A percentile compares a stretch with the other conserved stretches of the same genome.
phyloP scores from a whole-genome alignment of 2,888 invertebrate species.

The Phortica magna region DNA sequence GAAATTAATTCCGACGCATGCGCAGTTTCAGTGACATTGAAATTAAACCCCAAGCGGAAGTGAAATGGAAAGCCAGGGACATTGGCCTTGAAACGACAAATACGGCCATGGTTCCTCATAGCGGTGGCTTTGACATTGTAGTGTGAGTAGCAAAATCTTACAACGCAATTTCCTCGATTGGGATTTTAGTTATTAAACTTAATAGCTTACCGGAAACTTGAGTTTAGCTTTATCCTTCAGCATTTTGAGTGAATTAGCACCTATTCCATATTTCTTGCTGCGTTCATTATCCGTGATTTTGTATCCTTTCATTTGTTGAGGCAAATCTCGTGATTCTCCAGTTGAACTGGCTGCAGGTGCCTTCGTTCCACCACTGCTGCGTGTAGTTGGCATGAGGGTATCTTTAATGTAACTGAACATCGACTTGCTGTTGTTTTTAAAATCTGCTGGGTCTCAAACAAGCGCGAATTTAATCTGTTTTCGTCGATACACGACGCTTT shows the following conservation, averaged over 20 bases:
- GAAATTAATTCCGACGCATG: conserved; percentile 48
- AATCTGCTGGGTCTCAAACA: no score
- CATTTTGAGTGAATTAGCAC: conserved; percentile 75
- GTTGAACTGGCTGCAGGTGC: no score
- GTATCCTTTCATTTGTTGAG: conserved; percentile 72
- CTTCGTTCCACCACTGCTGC: conserved; percentile 51
- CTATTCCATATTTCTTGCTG: conserved; percentile 75
- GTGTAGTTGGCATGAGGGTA: conserved; percentile 62
- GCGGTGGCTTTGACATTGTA: conserved; percentile 32
- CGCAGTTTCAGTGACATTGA: conserved; percentile 69
- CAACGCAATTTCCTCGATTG: conserved; percentile 50
- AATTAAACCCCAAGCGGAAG: conserved; percentile 53
- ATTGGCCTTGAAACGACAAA: conserved; percentile 61
- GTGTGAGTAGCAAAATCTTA: conserved; percentile 9
- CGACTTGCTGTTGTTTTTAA: no score
- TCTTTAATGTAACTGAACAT: conserved; percentile 65
- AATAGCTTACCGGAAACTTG: conserved; percentile 77
- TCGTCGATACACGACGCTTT: no score
- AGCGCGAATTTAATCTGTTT: no score
- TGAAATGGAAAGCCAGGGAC: conserved; percentile 47
- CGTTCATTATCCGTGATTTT: conserved; percentile 77
- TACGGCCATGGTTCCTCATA: conserved; percentile 44
- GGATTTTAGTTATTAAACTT: background rate
- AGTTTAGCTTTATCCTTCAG: conserved; percentile 71
- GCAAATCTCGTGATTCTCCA: conserved; percentile 19